A percentile compares a stretch with the other conserved stretches of the same genome.
Conservation (phyloP, 2,113 vertebrate genomes). For the Saccopteryx bilineata region DNA sequence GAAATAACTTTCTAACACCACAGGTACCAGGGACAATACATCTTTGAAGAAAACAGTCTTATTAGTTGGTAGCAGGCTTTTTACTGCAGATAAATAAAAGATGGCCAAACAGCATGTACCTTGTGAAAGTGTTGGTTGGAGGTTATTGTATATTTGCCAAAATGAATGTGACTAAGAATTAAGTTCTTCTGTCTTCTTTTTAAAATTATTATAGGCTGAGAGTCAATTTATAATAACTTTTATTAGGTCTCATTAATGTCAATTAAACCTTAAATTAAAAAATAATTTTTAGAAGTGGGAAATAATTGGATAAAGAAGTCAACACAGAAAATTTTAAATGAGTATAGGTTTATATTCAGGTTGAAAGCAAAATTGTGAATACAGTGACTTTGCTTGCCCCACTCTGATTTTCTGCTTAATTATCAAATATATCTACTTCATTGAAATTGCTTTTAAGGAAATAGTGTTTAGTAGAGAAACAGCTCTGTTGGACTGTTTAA, state of each 20-base stretch:
- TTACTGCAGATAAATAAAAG: slow-evolving; percentile 69
- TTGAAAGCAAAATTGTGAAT: slow-evolving; percentile 73
- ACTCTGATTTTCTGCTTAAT: slow-evolving; percentile 60
- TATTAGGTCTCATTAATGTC: slow-evolving; percentile 72
- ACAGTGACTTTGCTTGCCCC: not conserved
- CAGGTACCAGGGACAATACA: slow-evolving; percentile 7
- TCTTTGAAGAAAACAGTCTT: slow-evolving; percentile 71
- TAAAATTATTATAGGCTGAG: slow-evolving; percentile 34
- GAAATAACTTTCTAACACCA: slow-evolving; percentile 15
- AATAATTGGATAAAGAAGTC: slow-evolving; percentile 76
- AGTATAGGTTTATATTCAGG: slow-evolving; percentile 56
- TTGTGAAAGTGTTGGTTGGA: slow-evolving; percentile 64
- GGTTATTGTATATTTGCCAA: slow-evolving; percentile 32
- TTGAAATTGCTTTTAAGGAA: slow-evolving; percentile 65
- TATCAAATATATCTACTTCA: slow-evolving; percentile 65
- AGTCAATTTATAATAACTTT: slow-evolving; percentile 73
- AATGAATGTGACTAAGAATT: slow-evolving; percentile 65
- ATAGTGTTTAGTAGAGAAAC: slow-evolving; percentile 59
- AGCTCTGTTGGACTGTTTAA: slow-evolving; percentile 53
- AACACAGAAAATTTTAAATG: slow-evolving; percentile 66
- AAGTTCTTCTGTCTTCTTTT: slow-evolving; percentile 52
- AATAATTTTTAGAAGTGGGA: slow-evolving; percentile 61
- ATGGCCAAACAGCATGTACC: not conserved
- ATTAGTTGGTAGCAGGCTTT: slow-evolving; percentile 67
- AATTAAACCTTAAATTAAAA: slow-evolving; percentile 72